These are phyloP conservation scores for Rhynchotus rufescens DNA, from an alignment of 2,797 vertebrate genomes.

Conservation along the genomic window DNA sequence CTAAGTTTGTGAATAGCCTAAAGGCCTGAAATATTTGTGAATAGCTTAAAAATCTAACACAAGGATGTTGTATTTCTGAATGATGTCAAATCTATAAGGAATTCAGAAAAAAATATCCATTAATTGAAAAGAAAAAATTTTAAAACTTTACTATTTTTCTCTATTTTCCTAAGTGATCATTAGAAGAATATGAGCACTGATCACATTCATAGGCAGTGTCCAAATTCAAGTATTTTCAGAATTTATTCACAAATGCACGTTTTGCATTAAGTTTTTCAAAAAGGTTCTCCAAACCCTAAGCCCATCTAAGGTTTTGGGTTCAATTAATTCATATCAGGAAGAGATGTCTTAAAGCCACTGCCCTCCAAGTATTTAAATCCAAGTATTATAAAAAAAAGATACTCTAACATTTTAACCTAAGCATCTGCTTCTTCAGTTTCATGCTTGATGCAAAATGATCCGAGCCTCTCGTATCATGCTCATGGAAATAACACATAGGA, in stretches of 20 bases:
- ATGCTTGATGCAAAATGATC: not conserved
- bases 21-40: not conserved
- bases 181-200: not conserved
- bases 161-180: not conserved
- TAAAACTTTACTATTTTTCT: not conserved
- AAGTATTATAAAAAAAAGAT: not conserved
- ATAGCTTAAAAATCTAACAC: not conserved
- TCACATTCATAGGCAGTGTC: not conserved
- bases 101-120: not conserved
- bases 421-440: not conserved
- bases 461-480: not conserved
- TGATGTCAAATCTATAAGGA: not conserved
- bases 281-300: not conserved
- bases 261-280: not conserved
- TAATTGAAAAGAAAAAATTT: not conserved
- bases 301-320: not conserved
- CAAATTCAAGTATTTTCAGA: not conserved
- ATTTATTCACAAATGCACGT: not conserved
- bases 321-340: not conserved
- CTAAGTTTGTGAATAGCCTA: not conserved
- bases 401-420: not conserved
- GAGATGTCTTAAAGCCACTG: not conserved
- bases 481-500: not conserved
- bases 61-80: not conserved
- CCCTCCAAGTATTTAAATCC: not conserved